phyloP scores from a whole-genome alignment of 2,113 vertebrate species.

The Gambusia holbrooki region DNA sequence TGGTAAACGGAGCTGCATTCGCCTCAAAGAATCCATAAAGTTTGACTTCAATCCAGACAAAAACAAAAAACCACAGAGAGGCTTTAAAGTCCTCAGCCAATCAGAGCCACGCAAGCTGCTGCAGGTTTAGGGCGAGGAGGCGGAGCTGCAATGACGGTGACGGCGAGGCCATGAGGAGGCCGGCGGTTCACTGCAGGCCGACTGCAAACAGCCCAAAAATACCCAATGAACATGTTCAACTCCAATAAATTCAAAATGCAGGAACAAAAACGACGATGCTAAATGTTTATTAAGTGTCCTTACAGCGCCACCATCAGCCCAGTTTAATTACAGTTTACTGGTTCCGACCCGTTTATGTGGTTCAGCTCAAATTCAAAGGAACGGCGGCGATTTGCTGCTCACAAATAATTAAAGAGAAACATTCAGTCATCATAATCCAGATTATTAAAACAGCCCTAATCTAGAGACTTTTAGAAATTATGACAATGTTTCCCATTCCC shows the following conservation, averaged over 20 bases:
- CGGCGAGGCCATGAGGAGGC: neutral
- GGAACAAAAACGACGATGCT: neutral
- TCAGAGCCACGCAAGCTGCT: neutral
- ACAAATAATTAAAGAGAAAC: too few species aligned
- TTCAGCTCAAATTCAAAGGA: too few species aligned
- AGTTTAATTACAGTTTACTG: neutral
- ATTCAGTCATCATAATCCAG: too few species aligned
- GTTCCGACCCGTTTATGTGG: neutral
- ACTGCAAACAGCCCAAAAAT: neutral
- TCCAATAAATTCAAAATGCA: neutral
- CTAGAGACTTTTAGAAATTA: too few species aligned
- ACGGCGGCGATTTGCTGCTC: too few species aligned
- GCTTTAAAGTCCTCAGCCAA: conserved; percentile 21
- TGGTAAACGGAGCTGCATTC: neutral
- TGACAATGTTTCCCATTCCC: too few species aligned
- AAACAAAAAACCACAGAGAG: conserved; percentile 8
- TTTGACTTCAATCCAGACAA: neutral
- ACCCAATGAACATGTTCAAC: neutral
- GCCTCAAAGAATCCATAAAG: neutral
- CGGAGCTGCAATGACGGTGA: neutral
- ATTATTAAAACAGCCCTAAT: too few species aligned
- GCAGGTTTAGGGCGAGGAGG: neutral
- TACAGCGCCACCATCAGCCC: neutral
- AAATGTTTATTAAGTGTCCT: neutral
- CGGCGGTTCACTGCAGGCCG: too few species aligned